Percentiles rank a stretch among this genome's conserved stretches.
Conservation (phyloP, 2,113 vertebrate genomes). For the Oreocharis arfaki region DNA sequence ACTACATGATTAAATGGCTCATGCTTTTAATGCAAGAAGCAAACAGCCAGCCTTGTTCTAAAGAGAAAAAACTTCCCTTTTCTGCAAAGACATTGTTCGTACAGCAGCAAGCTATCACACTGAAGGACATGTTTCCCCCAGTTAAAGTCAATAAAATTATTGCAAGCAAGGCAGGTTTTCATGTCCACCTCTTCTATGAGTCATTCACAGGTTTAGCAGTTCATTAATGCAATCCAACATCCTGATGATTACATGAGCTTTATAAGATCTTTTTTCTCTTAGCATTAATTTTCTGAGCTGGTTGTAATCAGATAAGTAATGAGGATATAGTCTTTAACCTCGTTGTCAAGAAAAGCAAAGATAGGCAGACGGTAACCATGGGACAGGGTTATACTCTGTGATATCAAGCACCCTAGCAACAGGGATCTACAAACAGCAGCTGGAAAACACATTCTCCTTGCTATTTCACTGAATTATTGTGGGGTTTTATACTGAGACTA, state of each 20-base stretch:
- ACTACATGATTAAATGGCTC: not conserved
- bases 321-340: conserved; percentile 10
- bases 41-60: not conserved
- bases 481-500: not conserved
- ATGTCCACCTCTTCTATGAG: not conserved
- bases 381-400: not conserved
- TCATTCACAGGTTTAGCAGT: not conserved
- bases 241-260: not conserved
- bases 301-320: conserved; percentile 16
- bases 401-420: conserved; percentile 54
- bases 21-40: not conserved
- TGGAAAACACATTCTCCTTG: conserved; percentile 33
- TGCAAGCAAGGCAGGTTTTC: not conserved
- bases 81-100: not conserved
- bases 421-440: conserved; percentile 45
- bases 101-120: not conserved
- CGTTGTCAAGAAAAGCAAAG: conserved; percentile 48
- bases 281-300: not conserved
- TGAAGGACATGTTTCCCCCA: not conserved
- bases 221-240: not conserved
- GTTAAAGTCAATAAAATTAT: not conserved
- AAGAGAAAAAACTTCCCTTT: not conserved
- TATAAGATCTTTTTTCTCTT: not conserved
- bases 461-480: not conserved
- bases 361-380: conserved; percentile 13